Percentiles rank a stretch among this genome's conserved stretches.
Evolutionary conservation across 2,113 vertebrate species (phyloP).

Genomic region (Copsychus sechellarum): DNA sequence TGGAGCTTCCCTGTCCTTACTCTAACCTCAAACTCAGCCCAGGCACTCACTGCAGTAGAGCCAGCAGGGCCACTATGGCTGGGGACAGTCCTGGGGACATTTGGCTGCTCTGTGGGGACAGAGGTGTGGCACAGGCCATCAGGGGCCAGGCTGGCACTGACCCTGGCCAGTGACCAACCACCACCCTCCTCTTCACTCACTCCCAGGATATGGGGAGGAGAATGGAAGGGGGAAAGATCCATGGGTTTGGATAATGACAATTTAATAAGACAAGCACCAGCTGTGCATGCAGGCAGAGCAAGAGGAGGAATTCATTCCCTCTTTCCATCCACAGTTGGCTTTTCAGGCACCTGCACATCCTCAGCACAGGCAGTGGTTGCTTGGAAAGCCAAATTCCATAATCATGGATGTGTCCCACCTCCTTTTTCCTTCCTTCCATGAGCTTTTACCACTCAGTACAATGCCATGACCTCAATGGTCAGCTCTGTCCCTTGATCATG

Average conservation of each 20-base stretch:
- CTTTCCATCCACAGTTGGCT: neutral
- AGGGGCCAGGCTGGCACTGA: neutral
- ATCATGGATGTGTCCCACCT: too few species aligned
- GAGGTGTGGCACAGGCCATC: neutral
- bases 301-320: neutral
- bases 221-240: neutral
- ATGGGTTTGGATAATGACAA: too few species aligned
- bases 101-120: neutral
- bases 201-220: neutral
- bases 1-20: neutral
- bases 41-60: neutral
- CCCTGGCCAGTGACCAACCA: neutral
- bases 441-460: neutral
- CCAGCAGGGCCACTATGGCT: rapidly evolving
- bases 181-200: neutral
- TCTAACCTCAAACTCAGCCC: neutral
- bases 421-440: neutral
- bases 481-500: neutral
- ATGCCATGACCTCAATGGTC: neutral
- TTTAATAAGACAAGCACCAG: neutral
- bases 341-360: neutral
- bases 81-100: neutral
- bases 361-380: rapidly evolving
- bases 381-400: neutral
- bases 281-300: neutral